These are phyloP conservation scores for Drosophila heteroneura DNA, from an alignment of 2,888 invertebrate species.

Conservation along the genomic window DNA sequence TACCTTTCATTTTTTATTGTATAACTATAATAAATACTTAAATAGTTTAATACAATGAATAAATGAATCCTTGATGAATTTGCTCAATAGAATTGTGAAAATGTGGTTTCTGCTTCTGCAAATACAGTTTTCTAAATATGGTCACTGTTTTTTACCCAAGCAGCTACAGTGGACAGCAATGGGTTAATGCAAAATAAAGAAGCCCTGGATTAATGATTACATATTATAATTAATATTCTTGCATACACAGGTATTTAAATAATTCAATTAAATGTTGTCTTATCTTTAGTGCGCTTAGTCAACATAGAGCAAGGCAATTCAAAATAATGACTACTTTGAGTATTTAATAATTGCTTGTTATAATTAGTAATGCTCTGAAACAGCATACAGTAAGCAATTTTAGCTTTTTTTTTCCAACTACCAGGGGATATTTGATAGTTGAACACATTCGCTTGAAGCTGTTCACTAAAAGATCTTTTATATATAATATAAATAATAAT, in stretches of 20 bases:
- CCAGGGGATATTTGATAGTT: background rate
- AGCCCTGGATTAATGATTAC: background rate
- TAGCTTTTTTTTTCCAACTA: background rate
- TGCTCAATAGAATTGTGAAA: background rate
- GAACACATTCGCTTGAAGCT: slow-evolving; percentile 12
- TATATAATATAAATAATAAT: background rate
- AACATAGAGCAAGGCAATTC: background rate
- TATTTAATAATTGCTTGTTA: background rate
- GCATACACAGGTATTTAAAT: background rate
- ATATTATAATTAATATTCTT: background rate
- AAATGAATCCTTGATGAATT: background rate
- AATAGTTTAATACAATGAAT: background rate
- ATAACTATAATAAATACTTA: too few species aligned
- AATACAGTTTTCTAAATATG: background rate
- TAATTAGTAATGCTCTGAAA: background rate
- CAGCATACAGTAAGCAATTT: background rate
- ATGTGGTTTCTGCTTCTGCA: background rate
- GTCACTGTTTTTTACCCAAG: background rate
- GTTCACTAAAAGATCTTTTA: background rate
- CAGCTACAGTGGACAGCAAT: background rate
- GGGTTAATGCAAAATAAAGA: background rate
- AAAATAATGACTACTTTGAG: background rate
- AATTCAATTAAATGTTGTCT: background rate
- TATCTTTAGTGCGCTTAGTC: background rate
- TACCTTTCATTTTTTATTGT: too few species aligned